Evolutionary conservation across 2,888 invertebrate species (phyloP).

Genomic region (Unio delphinus): DNA sequence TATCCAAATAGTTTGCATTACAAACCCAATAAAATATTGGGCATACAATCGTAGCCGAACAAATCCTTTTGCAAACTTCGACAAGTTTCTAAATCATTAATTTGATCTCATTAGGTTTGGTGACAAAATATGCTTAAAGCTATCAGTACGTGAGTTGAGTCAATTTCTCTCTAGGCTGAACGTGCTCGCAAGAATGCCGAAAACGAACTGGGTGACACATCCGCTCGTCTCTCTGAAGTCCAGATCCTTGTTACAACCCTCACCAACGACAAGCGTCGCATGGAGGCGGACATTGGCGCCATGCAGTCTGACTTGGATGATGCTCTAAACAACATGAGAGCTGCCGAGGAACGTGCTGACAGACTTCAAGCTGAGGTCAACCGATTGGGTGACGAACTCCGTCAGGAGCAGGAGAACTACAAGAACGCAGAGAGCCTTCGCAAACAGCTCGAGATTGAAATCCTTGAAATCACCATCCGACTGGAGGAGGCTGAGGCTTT

Average conservation of each 20-base stretch:
- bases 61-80: too few species aligned
- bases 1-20: too few species aligned
- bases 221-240: constrained; percentile 93
- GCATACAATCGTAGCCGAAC: too few species aligned
- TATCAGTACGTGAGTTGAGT: background rate
- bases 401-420: constrained; percentile 72
- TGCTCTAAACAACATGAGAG: constrained; percentile 75
- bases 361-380: constrained; percentile 63
- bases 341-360: constrained; percentile 66
- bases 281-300: constrained; percentile 92
- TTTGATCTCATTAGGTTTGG: too few species aligned
- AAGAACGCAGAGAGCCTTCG: constrained; percentile 71
- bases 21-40: too few species aligned
- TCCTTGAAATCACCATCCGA: constrained; percentile 70
- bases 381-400: constrained; percentile 69
- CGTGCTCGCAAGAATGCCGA: constrained; percentile 71
- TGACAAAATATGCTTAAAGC: background rate
- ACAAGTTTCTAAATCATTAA: background rate
- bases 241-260: constrained; percentile 95
- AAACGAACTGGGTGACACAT: constrained; percentile 87
- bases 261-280: constrained; percentile 92
- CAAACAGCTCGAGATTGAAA: constrained; percentile 71
- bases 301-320: constrained; percentile 98
- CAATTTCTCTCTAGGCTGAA: constrained; percentile 60
- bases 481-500: constrained; percentile 71